phyloP scores from a whole-genome alignment of 2,888 invertebrate genomes.

The Bellardia bayeri region DNA sequence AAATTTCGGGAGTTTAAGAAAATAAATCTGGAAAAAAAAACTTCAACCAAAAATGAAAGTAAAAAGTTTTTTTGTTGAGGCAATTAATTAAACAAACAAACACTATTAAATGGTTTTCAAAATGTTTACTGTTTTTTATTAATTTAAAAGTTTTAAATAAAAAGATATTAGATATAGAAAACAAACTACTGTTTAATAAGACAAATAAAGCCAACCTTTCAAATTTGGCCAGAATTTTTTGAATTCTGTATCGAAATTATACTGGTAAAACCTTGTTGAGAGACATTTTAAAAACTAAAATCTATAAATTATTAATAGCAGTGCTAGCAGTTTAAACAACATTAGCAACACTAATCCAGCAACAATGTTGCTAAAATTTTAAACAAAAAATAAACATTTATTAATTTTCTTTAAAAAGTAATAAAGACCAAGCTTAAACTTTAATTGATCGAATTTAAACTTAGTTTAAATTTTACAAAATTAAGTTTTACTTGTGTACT shows the following conservation, averaged over 20 bases:
- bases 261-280: not conserved
- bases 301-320: too few relatives aligned
- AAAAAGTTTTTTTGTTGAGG: not conserved
- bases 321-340: too few relatives aligned
- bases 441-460: not conserved
- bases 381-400: too few relatives aligned
- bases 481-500: not conserved
- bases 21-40: not conserved
- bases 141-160: not conserved
- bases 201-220: too few relatives aligned
- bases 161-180: not conserved
- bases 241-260: too few relatives aligned
- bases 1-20: not conserved
- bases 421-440: not conserved
- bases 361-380: constrained; percentile 1
- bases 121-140: not conserved
- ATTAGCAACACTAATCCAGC: too few relatives aligned
- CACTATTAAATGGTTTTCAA: not conserved
- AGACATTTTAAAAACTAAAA: too few relatives aligned
- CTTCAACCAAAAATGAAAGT: not conserved
- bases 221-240: too few relatives aligned
- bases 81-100: not conserved
- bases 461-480: not conserved
- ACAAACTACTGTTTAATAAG: not conserved
- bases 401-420: too few relatives aligned